These are phyloP conservation scores for Hylaeus volcanicus DNA, from an alignment of 1,140 invertebrate genomes.

Conservation along the genomic window DNA sequence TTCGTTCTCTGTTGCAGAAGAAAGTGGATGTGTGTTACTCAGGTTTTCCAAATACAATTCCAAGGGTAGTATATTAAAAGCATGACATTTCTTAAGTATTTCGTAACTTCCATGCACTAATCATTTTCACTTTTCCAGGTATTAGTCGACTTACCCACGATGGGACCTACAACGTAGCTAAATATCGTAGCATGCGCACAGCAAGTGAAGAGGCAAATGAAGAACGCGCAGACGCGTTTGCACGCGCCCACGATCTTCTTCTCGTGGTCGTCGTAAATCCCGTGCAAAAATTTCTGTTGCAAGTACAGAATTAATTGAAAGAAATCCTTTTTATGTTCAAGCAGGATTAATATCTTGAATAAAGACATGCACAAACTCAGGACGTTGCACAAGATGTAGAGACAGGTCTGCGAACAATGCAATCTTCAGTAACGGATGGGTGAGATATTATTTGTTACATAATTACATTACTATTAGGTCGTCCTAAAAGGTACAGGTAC, in stretches of 20 bases:
- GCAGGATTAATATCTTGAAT: conserved; percentile 40
- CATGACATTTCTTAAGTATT: background rate
- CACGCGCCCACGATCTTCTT: conserved; percentile 22
- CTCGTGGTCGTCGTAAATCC: conserved; percentile 40
- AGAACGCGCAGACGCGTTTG: conserved; percentile 32
- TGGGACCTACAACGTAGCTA: conserved; percentile 51
- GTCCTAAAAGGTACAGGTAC: too few species aligned
- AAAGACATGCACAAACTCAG: conserved; percentile 42
- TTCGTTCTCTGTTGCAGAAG: background rate
- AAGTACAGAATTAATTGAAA: conserved; percentile 41
- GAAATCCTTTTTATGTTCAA: conserved; percentile 19
- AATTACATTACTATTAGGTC: too few species aligned
- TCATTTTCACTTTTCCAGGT: too few species aligned
- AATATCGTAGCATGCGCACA: conserved; percentile 25
- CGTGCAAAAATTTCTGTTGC: conserved; percentile 49
- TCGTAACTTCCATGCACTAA: background rate
- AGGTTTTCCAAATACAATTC: background rate
- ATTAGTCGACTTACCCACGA: conserved; percentile 47
- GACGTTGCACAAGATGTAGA: conserved; percentile 36
- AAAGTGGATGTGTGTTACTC: too few species aligned
- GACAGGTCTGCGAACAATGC: conserved; percentile 34
- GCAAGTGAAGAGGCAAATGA: conserved; percentile 47
- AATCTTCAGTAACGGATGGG: background rate
- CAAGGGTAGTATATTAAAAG: background rate
- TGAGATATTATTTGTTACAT: too few species aligned